Evolutionary conservation across 2,113 vertebrate species (phyloP).

Genomic region (Oncorhynchus gorbuscha): DNA sequence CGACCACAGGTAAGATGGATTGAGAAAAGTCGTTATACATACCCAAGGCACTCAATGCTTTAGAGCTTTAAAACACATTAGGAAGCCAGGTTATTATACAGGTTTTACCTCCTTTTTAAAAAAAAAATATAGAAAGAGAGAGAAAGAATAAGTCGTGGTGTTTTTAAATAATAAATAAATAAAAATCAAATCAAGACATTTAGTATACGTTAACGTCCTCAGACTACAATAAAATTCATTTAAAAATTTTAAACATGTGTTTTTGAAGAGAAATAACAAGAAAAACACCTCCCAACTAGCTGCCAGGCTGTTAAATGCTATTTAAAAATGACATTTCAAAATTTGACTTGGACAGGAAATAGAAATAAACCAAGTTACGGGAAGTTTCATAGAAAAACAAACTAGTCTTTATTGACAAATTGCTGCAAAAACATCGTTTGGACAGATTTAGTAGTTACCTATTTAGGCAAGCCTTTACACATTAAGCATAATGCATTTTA

Average conservation of each 20-base stretch:
- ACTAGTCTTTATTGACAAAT: conserved; percentile 99
- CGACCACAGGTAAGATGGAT: conserved; percentile 77
- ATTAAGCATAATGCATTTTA: conserved; percentile 94
- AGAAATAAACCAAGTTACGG: conserved; percentile 95
- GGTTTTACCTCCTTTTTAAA: conserved; percentile 85
- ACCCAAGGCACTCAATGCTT: conserved; percentile 81
- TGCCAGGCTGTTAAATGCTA: conserved; percentile 58
- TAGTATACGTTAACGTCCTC: conserved; percentile 74
- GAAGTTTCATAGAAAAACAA: conserved; percentile 93
- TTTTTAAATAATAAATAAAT: conserved; percentile 71
- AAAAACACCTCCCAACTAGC: conserved; percentile 66
- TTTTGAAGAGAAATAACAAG: conserved; percentile 71
- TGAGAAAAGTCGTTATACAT: conserved; percentile 80
- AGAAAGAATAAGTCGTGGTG: conserved; percentile 79
- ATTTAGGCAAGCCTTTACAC: conserved; percentile 99
- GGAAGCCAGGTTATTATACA: conserved; percentile 83
- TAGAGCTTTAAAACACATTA: conserved; percentile 82
- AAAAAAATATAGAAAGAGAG: conserved; percentile 83
- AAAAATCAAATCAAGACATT: conserved; percentile 73
- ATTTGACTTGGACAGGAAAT: conserved; percentile 22
- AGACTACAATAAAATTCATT: conserved; percentile 78
- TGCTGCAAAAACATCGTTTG: conserved; percentile 90
- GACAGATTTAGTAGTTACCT: conserved; percentile 99
- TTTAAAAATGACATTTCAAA: conserved; percentile 68
- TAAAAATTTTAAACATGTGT: conserved; percentile 81